Evolutionary conservation across 1,140 invertebrate genomes (phyloP), one percentile per base, ranked within the genome.

Genomic region (Chionoecetes opilio): DNA sequence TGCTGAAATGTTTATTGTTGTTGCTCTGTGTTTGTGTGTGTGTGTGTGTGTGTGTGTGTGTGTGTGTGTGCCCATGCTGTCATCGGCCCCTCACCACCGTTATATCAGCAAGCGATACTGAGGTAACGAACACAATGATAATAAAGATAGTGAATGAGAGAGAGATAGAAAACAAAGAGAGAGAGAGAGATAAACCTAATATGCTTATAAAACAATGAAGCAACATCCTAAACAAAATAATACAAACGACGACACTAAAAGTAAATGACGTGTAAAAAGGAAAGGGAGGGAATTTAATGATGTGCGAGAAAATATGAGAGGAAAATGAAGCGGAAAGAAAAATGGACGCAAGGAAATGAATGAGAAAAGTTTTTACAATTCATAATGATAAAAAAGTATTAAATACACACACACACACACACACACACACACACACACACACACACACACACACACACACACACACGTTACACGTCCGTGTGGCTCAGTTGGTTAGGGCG

Each of bases 401-500:
- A 26, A 26, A 75, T 5, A 75, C 63, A 75, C 21, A 75, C 63
- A 26, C n/a, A n/a, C 63, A 75, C 63, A 75, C 63, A 75, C 63
- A 75, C 63, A 75, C 63, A 75, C 63, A 75, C 63, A 75, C 63
- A 75, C 63, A 75, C 63, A 75, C 63, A 75, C 63, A 75, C 63
- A 75, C 63, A 75, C 63, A 75, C 63, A 75, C 63, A 75, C 63
- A 75, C 63, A n/a, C 63, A n/a, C 63, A n/a, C 63, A n/a, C 63
- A n/a, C 63, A 3, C 46, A 53, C 11, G n/a, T n/a, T n/a, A n/a
- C n/a, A n/a, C n/a, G n/a, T n/a, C n/a, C n/a, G n/a, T n/a, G n/a
- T n/a, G n/a, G n/a, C n/a, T n/a, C n/a, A n/a, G n/a, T n/a, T n/a
- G n/a, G n/a, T n/a, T n/a, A n/a, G n/a, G n/a, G n/a, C n/a, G n/a